Percentiles rank a stretch among this genome's conserved stretches.
phyloP scores from a whole-genome alignment of 2,797 vertebrate genomes.

The Enoplosus armatus region DNA sequence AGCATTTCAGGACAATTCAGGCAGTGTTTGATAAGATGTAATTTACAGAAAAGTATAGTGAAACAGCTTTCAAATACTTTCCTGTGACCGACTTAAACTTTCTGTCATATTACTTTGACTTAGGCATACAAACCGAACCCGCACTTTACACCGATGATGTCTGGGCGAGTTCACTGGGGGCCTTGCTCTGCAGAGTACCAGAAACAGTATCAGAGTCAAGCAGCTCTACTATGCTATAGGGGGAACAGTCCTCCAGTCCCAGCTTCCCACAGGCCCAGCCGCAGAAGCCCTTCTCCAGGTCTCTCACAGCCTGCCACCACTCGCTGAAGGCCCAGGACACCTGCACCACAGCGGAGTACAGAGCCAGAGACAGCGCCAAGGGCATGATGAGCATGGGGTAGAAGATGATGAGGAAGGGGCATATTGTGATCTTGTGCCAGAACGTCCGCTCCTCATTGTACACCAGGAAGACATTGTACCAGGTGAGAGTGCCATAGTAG shows the following conservation, averaged over 20 bases:
- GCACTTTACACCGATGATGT: constrained; percentile 91
- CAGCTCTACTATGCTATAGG: constrained; percentile 96
- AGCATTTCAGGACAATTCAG: constrained; percentile 43
- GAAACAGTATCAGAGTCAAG: constrained; percentile 96
- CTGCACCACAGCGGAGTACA: constrained; percentile 94
- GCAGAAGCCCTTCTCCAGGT: constrained; percentile 99
- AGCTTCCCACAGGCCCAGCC: constrained; percentile 98
- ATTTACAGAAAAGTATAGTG: constrained; percentile 30
- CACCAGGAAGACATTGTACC: constrained; percentile 99
- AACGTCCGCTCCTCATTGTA: constrained; percentile 99
- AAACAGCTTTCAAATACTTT: constrained; percentile 31
- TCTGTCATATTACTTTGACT: constrained; percentile 1
- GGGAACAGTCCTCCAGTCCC: constrained; percentile 97
- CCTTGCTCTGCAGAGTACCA: constrained; percentile 91
- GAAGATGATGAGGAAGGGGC: constrained; percentile 97
- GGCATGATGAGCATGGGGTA: constrained; percentile 97
- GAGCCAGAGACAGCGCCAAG: constrained; percentile 91
- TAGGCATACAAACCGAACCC: background rate
- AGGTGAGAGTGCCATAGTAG: constrained; percentile 98
- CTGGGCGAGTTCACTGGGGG: constrained; percentile 88
- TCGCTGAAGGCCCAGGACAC: constrained; percentile 95
- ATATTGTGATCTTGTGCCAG: constrained; percentile 98
- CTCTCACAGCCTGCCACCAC: constrained; percentile 94
- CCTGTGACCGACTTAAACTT: background rate
- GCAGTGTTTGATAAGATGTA: constrained; percentile 54